A percentile compares a stretch with the other conserved stretches of the same genome.
Evolutionary conservation across 2,797 vertebrate genomes (phyloP).

Genomic region (Sebastes trivittatus): DNA sequence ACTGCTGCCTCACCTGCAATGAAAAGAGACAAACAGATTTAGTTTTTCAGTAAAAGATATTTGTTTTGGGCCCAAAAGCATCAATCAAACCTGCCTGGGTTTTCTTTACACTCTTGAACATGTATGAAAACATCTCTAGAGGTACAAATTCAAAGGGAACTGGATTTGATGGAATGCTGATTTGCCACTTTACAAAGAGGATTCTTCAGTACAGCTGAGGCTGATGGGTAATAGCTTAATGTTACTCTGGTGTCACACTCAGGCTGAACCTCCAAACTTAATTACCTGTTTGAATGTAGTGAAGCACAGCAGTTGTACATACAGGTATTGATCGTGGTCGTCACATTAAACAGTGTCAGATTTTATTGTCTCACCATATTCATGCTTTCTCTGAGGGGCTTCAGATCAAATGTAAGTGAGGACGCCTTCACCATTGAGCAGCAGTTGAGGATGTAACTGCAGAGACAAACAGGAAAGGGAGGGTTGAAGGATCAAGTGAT

Average conservation of each 20-base stretch:
- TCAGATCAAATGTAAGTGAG: conserved; percentile 78
- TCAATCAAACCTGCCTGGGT: neutral
- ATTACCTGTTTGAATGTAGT: neutral
- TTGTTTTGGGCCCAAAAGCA: neutral
- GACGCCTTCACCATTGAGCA: conserved; percentile 80
- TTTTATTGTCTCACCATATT: conserved; percentile 64
- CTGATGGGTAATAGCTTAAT: neutral
- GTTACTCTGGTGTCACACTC: neutral
- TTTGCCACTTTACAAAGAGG: neutral
- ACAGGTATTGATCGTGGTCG: rapidly evolving
- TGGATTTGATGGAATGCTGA: neutral
- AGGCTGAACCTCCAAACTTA: neutral
- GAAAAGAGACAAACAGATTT: neutral
- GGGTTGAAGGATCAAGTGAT: neutral
- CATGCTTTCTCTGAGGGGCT: conserved; percentile 63
- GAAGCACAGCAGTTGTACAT: neutral
- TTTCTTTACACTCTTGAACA: neutral
- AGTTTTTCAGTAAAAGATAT: neutral
- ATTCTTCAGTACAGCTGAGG: neutral
- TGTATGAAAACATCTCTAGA: neutral
- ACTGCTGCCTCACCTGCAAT: conserved; percentile 60
- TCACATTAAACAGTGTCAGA: neutral
- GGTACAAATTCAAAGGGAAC: neutral
- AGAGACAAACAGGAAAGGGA: conserved; percentile 20
- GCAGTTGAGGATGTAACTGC: conserved; percentile 86